These are phyloP conservation scores for Mylabris phalerata DNA, from an alignment of 1,140 invertebrate species.

Conservation along the genomic window DNA sequence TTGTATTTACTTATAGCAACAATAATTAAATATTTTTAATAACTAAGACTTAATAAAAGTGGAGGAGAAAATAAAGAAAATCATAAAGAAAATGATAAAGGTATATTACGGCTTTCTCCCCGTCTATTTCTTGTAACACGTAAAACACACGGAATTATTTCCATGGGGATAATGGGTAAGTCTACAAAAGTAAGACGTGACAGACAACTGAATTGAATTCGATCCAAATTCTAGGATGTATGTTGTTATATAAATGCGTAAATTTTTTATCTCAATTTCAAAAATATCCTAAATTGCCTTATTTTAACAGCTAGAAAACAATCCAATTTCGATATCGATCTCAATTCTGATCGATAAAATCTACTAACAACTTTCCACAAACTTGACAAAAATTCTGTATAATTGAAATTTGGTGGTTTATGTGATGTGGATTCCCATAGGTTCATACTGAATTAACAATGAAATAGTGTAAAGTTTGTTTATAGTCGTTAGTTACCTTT, in stretches of 20 bases:
- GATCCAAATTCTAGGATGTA: not conserved
- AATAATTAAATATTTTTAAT: constrained; percentile 2
- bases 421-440: too few species aligned
- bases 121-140: constrained; percentile 9
- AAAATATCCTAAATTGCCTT: too few species aligned
- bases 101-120: too few species aligned
- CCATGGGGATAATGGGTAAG: constrained; percentile 8
- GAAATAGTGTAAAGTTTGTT: constrained; percentile 10
- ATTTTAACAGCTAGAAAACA: too few species aligned
- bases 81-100: too few species aligned
- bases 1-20: not conserved
- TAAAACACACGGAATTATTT: constrained; percentile 14
- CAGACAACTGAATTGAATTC: constrained; percentile 15
- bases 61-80: constrained; percentile 7
- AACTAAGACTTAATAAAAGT: constrained; percentile 10
- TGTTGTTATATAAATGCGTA: too few species aligned
- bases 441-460: not conserved
- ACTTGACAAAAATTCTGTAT: too few species aligned
- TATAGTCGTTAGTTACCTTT: not conserved
- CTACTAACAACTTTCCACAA: too few species aligned
- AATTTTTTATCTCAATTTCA: too few species aligned
- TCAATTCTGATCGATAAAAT: too few species aligned
- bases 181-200: constrained; percentile 15
- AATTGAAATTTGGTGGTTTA: too few species aligned
- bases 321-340: too few species aligned